These are phyloP conservation scores for Bombus huntii DNA, from an alignment of 1,140 invertebrate species.

Conservation along the genomic window DNA sequence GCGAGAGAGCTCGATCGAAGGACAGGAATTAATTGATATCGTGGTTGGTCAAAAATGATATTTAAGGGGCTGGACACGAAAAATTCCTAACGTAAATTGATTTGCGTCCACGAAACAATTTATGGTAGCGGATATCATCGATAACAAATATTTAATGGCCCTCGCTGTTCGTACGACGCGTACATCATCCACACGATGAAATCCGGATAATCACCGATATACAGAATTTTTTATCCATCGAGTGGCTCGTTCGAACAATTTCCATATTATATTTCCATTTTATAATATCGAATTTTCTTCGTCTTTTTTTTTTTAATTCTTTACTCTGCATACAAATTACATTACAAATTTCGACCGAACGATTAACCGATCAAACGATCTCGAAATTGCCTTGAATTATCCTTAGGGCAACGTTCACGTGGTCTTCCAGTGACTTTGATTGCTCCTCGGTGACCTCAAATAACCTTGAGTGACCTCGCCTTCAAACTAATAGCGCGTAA, in stretches of 20 bases:
- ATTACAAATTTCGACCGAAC: background rate
- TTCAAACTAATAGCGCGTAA: background rate
- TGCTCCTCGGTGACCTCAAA: background rate
- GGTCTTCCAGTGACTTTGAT: no score
- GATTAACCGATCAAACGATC: background rate
- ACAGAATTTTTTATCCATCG: background rate
- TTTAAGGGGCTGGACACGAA: background rate
- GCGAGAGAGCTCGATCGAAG: background rate
- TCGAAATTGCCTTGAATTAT: background rate
- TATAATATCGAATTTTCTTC: background rate
- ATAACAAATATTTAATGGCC: slow-evolving; percentile 18
- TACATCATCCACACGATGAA: background rate
- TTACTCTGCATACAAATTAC: background rate
- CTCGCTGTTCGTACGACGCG: background rate
- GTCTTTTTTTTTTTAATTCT: background rate
- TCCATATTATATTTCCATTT: background rate
- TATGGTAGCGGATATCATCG: background rate
- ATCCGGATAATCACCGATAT: background rate
- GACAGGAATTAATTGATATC: slow-evolving; percentile 12
- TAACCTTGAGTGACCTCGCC: background rate
- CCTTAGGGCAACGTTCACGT: background rate
- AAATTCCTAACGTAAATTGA: slow-evolving; percentile 22
- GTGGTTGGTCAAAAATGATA: background rate
- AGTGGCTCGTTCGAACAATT: background rate
- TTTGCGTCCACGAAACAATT: slow-evolving; percentile 13